Percentiles rank a stretch among this genome's conserved stretches.
Evolutionary conservation across 2,113 vertebrate genomes (phyloP).

Genomic region (Oenanthe melanoleuca): DNA sequence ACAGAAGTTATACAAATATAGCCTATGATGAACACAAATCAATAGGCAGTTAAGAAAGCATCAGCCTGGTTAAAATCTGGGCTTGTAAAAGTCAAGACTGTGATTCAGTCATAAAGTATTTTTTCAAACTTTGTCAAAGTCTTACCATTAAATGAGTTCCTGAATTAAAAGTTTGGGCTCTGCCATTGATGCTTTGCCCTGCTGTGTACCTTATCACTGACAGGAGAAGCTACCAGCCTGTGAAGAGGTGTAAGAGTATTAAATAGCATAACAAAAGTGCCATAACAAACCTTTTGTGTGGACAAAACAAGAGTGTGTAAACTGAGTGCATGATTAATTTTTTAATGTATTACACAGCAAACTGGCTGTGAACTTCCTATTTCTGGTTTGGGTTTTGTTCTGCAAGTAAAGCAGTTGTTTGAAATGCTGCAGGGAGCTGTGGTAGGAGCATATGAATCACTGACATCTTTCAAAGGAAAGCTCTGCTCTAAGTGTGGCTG

Average conservation of each 20-base stretch:
- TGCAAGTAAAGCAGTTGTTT: background rate
- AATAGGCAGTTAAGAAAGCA: background rate
- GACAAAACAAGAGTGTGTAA: background rate
- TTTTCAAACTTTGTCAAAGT: background rate
- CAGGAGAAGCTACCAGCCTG: background rate
- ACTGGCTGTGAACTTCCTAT: constrained; percentile 1
- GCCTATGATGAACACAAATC: background rate
- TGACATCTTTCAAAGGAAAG: background rate
- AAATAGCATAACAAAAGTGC: background rate
- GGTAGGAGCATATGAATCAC: background rate
- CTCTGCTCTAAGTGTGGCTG: background rate
- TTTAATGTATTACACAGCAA: background rate
- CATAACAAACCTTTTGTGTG: background rate
- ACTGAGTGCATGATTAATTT: background rate
- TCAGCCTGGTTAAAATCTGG: background rate
- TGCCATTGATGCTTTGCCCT: background rate
- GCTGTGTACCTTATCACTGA: background rate
- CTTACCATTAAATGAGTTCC: background rate
- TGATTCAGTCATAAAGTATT: background rate
- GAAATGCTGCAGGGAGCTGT: background rate
- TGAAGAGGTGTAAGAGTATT: background rate
- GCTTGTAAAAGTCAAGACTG: background rate
- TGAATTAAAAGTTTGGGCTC: background rate
- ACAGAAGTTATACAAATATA: constrained; percentile 28
- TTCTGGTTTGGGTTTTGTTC: constrained; percentile 19